Percentiles rank a stretch among this genome's conserved stretches.
phyloP scores from a whole-genome alignment of 2,888 invertebrate genomes.

The Oligia fasciuncula region DNA sequence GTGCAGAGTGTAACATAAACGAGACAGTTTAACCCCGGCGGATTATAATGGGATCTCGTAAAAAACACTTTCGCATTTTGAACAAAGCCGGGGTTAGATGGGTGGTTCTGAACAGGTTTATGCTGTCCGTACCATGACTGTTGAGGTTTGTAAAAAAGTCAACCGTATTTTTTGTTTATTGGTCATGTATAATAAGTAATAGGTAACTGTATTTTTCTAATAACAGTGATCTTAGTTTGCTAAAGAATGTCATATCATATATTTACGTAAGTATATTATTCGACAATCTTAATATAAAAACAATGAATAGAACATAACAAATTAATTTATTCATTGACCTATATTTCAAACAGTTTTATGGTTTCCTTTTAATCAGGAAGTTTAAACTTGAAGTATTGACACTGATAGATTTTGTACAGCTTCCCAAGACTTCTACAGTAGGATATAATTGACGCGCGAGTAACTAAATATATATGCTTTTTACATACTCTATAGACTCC shows the following conservation, averaged over 20 bases:
- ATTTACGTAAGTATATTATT: background rate
- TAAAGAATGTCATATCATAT: background rate
- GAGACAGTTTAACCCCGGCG: background rate
- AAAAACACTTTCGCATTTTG: background rate
- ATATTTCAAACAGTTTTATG: constrained; percentile 25
- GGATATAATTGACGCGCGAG: background rate
- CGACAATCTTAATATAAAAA: background rate
- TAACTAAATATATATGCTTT: background rate
- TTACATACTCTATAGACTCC: background rate
- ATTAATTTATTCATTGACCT: constrained; percentile 20
- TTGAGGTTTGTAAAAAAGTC: background rate
- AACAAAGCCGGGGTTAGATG: background rate
- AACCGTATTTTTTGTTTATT: background rate
- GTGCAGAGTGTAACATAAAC: background rate
- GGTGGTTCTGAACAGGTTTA: background rate
- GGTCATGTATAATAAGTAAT: no score
- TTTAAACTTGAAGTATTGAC: constrained; percentile 51
- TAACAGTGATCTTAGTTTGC: background rate
- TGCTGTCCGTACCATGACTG: background rate
- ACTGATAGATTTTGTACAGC: constrained; percentile 53
- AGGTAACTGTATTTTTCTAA: background rate
- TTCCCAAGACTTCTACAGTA: constrained; percentile 36
- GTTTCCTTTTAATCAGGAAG: constrained; percentile 57
- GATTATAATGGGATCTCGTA: background rate
- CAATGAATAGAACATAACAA: background rate